A percentile compares a stretch with the other conserved stretches of the same genome.
These are phyloP conservation scores for Lasioglossum oenotherae DNA, from an alignment of 2,888 invertebrate species.

Conservation along the genomic window DNA sequence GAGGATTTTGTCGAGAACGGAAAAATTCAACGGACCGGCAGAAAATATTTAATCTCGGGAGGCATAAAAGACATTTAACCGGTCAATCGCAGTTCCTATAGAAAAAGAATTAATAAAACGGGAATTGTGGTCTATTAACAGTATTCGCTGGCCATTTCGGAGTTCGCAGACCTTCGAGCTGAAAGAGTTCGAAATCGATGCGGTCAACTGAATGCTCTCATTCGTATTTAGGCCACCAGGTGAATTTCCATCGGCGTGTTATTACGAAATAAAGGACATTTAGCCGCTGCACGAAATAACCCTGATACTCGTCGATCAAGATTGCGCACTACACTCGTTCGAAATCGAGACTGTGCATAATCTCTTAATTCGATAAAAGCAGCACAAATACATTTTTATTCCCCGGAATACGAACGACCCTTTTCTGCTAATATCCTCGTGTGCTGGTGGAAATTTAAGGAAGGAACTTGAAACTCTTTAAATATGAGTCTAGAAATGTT, in stretches of 20 bases:
- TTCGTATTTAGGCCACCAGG: background rate
- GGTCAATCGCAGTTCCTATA: background rate
- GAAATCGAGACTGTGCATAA: conserved; percentile 53
- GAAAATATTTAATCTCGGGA: background rate
- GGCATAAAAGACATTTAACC: background rate
- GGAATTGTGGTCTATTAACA: conserved; percentile 6
- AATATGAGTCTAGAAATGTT: background rate
- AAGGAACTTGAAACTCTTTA: background rate
- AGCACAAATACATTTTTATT: conserved; percentile 62
- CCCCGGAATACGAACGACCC: conserved; percentile 55
- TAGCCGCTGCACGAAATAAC: background rate
- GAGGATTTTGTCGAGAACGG: background rate
- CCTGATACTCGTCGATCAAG: conserved; percentile 28
- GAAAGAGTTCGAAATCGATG: conserved; percentile 18
- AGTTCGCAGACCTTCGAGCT: conserved; percentile 6
- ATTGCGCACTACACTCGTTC: conserved; percentile 34
- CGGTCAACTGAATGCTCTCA: background rate
- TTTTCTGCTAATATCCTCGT: too few relatives aligned
- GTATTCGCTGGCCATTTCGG: background rate
- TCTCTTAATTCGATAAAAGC: conserved; percentile 65
- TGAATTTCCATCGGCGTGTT: conserved; percentile 4
- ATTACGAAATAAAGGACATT: background rate
- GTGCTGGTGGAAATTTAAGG: too few relatives aligned
- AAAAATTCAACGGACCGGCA: background rate
- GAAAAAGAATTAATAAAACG: conserved; percentile 19